A percentile compares a stretch with the other conserved stretches of the same genome.
These are phyloP conservation scores for Pristionchus exspectatus DNA, from an alignment of 2,888 invertebrate species.

Conservation along the genomic window DNA sequence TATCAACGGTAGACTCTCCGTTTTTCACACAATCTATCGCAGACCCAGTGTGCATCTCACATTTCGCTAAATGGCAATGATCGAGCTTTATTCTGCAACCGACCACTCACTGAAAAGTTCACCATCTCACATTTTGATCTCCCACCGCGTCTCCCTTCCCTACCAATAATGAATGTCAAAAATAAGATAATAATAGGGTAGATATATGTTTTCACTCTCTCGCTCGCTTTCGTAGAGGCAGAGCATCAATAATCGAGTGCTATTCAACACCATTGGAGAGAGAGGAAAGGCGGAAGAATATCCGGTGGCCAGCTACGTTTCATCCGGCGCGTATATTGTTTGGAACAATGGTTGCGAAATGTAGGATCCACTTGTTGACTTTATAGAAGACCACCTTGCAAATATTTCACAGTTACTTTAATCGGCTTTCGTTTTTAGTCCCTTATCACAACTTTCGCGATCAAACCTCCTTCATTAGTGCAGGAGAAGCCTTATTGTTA, in stretches of 20 bases:
- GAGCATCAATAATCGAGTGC: slow-evolving; percentile 41
- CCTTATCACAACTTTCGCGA: not conserved
- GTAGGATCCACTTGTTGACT: not conserved
- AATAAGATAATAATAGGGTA: slow-evolving; percentile 29
- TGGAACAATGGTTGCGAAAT: not conserved
- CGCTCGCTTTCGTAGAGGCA: not conserved
- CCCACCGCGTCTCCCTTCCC: not conserved
- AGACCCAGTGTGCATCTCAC: not conserved
- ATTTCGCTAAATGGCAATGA: no score
- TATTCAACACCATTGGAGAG: slow-evolving; percentile 1
- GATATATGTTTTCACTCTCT: slow-evolving; percentile 21
- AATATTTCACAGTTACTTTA: not conserved
- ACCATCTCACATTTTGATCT: not conserved
- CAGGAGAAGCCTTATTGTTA: not conserved
- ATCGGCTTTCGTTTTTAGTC: not conserved
- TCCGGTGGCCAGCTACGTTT: slow-evolving; percentile 21
- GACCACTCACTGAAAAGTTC: no score
- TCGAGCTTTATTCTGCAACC: not conserved
- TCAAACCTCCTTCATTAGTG: not conserved
- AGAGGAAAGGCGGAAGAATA: not conserved
- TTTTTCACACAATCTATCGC: no score
- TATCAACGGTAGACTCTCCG: not conserved
- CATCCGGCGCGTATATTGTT: not conserved
- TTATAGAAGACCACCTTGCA: not conserved
- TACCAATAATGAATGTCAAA: not conserved